phyloP scores from a whole-genome alignment of 2,797 vertebrate species.

The Apogon talboti region DNA sequence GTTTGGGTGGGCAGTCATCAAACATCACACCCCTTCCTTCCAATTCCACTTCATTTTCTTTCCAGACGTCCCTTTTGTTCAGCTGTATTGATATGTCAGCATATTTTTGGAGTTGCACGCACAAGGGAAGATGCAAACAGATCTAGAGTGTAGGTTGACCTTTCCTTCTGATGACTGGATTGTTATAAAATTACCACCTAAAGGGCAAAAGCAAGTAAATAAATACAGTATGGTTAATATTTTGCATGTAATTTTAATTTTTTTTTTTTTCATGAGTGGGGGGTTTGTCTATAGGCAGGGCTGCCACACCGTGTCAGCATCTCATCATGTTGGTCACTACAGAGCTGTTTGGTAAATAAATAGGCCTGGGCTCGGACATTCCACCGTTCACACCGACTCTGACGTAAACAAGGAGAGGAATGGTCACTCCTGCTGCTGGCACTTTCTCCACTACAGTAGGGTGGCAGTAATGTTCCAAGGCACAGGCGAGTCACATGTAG shows the following conservation, averaged over 20 bases:
- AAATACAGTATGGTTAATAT: not conserved
- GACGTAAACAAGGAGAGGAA: conserved; percentile 64
- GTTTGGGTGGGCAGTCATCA: conserved; percentile 23
- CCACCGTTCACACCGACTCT: conserved; percentile 59
- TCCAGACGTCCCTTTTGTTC: conserved; percentile 14
- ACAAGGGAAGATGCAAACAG: conserved; percentile 9
- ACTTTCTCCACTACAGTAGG: conserved; percentile 63
- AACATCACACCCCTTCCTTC: conserved; percentile 43
- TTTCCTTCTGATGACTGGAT: no score
- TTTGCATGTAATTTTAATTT: no score
- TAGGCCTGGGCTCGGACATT: conserved; percentile 68
- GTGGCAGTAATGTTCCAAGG: conserved; percentile 78
- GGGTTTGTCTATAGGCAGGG: conserved; percentile 3
- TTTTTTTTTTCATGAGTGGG: not conserved
- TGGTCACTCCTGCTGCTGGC: conserved; percentile 63
- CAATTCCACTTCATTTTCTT: conserved; percentile 30
- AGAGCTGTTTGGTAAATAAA: conserved; percentile 78
- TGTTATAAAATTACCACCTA: not conserved
- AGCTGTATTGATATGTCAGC: conserved; percentile 16
- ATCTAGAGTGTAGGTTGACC: no score
- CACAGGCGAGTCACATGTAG: conserved; percentile 66
- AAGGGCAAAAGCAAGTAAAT: not conserved
- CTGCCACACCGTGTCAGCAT: conserved; percentile 41
- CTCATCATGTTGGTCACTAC: conserved; percentile 61
- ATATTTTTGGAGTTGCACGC: conserved; percentile 7